Base-by-base conservation (phyloP, 2,888 invertebrate genomes). In the Drosophila pseudotakahashii region DNA sequence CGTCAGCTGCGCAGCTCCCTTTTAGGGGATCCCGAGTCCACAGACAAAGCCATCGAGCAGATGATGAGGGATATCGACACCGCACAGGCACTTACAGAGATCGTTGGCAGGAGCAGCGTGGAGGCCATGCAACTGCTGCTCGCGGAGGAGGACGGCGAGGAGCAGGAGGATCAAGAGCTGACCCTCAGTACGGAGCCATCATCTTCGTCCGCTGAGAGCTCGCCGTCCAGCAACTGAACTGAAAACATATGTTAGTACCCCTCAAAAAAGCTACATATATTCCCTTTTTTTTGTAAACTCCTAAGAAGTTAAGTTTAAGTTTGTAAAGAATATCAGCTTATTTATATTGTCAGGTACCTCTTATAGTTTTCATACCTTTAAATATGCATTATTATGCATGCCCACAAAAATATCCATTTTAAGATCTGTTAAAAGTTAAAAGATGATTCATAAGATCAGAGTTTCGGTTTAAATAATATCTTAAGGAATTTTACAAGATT, bases 1-100 rank as follows among this genome's bases (percentile, higher is more conserved):
- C 70, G 68, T 13, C 19, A 67, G 13, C 59, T 82, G 51, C 71
- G 71, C 26, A 11, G 23, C 6, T 44, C 44, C 10, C 74, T 86
- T 0, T 64, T 84, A 67, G 79, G 53, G 5, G 63, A 81, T 73
- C 82, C 82, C 19, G 55, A 51, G 2, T 9, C 32, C 11, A 58
- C 14, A 44, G 73, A 78, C 13, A 30, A 60, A 2, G 39, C 61
- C 7, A 69, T 82, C 9, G 59, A 57, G 6, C 45, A 63, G 23
- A 13, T 86, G 45, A 55, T 81, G 54, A 68, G 67, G 6, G 39
- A 73, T 1, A 34, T 45, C 7, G 45, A 44, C 2, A 26, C 13
- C 1, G 71, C 26, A 0, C 54, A 51, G 9, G 30, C 47, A 0
- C 11, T 78, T 6, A 19, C 55, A 0, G 78, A 71, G 6, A 3